Evolutionary conservation across 2,888 invertebrate species (phyloP), one percentile per base, ranked within the genome.

Genomic region (Strigamia crassipes): DNA sequence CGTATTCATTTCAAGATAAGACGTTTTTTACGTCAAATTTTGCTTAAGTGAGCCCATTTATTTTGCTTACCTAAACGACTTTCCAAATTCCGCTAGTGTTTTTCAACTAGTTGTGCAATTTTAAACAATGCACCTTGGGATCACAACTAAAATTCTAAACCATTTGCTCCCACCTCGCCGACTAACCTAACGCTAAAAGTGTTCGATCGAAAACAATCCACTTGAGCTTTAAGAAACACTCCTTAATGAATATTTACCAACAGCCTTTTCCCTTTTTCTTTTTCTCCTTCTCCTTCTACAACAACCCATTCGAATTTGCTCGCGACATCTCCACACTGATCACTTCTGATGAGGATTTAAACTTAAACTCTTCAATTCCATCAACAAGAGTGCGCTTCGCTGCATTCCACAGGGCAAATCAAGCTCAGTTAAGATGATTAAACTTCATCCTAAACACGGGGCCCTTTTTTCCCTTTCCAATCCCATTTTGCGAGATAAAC

Each of bases 361-460:
- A 61, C 61, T 61, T 61, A 42, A 42, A 42, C 42, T 42, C 10
- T 12, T 61, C 61, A 61, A 61, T 61, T 61, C 61, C 61, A 61
- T 61, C 61, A 61, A 18, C 21, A 61, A 15, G 18, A 21, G 61
- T 61, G 15, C 23, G 61, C 21, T 61, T 61, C 61, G 23, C 18
- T 18, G 61, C 61, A 18, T 18, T 61, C 9, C 61, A 61, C 61
- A 61, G 61, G 23, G 61, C 61, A 61, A 61, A 61, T 61, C 61
- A 61, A n/a, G 21, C 61, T 21, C 18, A 18, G 61, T 61, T 61
- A 61, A 61, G 61, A 61, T 61, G 61, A 61, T 61, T 61, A 61
- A 61, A 23, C 23, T 34, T 61, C 61, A 61, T 61, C 61, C 61
- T 18, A 61, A 61, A 61, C 61, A 23, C 21, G 61, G n/a, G 42